Evolutionary conservation across 2,797 vertebrate genomes (phyloP).

Genomic region (Phalloptychus januarius): DNA sequence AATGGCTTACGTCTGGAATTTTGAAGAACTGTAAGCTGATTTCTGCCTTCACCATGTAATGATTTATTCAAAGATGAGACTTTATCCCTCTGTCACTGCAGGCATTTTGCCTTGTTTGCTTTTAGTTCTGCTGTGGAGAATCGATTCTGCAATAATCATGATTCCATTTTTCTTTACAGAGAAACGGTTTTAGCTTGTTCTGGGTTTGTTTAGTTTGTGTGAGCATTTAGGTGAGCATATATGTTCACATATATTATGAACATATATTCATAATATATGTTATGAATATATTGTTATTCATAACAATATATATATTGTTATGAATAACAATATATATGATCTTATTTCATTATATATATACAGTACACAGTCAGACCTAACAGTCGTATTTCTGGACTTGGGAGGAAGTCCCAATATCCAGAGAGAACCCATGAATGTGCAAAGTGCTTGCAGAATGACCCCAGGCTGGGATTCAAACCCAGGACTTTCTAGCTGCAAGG

Average conservation of each 20-base stretch:
- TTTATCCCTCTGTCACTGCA: background rate
- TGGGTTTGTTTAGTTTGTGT: background rate
- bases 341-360: no score
- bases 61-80: background rate
- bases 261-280: no score
- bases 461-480: no score
- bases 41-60: background rate
- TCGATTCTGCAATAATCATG: background rate
- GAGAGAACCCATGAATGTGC: background rate
- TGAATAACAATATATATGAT: no score
- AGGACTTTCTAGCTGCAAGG: no score
- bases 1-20: slow-evolving; percentile 73
- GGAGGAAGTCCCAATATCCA: background rate
- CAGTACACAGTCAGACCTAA: no score
- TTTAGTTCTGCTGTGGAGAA: background rate
- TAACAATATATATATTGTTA: background rate
- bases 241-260: no score
- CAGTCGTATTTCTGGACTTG: background rate
- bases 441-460: no score
- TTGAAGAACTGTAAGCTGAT: slow-evolving; percentile 44
- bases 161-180: background rate
- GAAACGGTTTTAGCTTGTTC: background rate
- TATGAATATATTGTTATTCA: no score
- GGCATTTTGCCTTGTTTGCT: background rate
- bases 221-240: no score